Percentiles rank a stretch among this genome's conserved stretches.
These are phyloP conservation scores for Halcyon leucocephala DNA, from an alignment of 2,797 vertebrate genomes.

Conservation along the genomic window DNA sequence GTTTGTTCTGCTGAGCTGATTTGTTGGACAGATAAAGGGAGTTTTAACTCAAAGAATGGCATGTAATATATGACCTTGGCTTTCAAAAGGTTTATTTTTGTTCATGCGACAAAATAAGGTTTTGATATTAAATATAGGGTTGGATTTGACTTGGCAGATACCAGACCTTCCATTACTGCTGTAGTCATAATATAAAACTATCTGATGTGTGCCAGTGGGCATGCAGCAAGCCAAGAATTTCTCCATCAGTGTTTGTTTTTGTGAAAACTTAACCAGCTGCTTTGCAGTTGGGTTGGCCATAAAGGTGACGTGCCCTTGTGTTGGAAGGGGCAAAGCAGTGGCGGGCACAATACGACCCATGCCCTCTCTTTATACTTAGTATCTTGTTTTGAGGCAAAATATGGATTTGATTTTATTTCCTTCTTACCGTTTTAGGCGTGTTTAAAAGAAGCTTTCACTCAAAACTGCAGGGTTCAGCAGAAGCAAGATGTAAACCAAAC, in stretches of 20 bases:
- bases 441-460: not conserved
- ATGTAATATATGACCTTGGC: constrained; percentile 17
- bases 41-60: constrained; percentile 35
- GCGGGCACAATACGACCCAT: not conserved
- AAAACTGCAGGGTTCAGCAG: not conserved
- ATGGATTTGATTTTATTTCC: not conserved
- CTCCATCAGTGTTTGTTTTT: constrained; percentile 31
- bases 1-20: constrained; percentile 35
- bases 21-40: constrained; percentile 36
- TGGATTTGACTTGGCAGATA: constrained; percentile 61
- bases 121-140: constrained; percentile 49
- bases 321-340: not conserved
- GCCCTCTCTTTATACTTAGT: not conserved
- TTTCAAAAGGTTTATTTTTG: constrained; percentile 56
- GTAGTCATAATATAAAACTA: constrained; percentile 52
- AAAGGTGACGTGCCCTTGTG: not conserved
- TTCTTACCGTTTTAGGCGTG: not conserved
- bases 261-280: not conserved
- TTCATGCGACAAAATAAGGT: constrained; percentile 39
- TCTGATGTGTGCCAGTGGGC: constrained; percentile 30
- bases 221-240: constrained; percentile 45
- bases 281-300: not conserved
- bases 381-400: not conserved
- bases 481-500: not conserved
- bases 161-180: constrained; percentile 35